phyloP scores from a whole-genome alignment of 2,888 invertebrate species.

The Sphinx pinastri region DNA sequence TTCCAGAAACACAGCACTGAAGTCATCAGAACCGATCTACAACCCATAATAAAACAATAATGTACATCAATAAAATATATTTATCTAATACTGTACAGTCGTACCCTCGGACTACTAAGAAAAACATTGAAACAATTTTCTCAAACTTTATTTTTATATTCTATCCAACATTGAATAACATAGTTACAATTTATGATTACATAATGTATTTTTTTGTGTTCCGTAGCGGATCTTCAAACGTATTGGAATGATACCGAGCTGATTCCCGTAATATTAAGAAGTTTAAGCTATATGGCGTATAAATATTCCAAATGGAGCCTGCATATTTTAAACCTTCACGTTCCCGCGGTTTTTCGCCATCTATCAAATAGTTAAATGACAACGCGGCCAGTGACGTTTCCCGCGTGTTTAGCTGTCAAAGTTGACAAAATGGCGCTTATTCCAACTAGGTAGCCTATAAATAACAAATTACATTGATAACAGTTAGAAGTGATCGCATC shows the following conservation, averaged over 20 bases:
- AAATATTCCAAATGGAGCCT: conserved; percentile 20
- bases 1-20: conserved; percentile 52
- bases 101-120: conserved; percentile 62
- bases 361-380: conserved; percentile 3
- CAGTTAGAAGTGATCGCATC: conserved; percentile 23
- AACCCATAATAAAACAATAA: conserved; percentile 59
- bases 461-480: conserved; percentile 29
- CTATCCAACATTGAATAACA: conserved; percentile 78
- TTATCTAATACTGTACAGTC: conserved; percentile 75
- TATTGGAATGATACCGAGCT: conserved; percentile 80
- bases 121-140: conserved; percentile 64
- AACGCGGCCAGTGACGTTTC: conserved; percentile 16
- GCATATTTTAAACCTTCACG: not conserved
- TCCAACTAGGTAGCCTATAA: conserved; percentile 27
- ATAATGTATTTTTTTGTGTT: conserved; percentile 50
- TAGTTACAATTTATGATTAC: conserved; percentile 61
- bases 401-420: conserved; percentile 24
- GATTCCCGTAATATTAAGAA: conserved; percentile 51
- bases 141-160: conserved; percentile 74
- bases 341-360: conserved; percentile 8
- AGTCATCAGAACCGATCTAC: conserved; percentile 42
- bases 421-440: conserved; percentile 23
- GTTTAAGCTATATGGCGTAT: conserved; percentile 30
- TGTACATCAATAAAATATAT: conserved; percentile 71
- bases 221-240: conserved; percentile 66